Base-by-base conservation (phyloP, 2,797 vertebrate species). In the Chlorospingus flavigularis region DNA sequence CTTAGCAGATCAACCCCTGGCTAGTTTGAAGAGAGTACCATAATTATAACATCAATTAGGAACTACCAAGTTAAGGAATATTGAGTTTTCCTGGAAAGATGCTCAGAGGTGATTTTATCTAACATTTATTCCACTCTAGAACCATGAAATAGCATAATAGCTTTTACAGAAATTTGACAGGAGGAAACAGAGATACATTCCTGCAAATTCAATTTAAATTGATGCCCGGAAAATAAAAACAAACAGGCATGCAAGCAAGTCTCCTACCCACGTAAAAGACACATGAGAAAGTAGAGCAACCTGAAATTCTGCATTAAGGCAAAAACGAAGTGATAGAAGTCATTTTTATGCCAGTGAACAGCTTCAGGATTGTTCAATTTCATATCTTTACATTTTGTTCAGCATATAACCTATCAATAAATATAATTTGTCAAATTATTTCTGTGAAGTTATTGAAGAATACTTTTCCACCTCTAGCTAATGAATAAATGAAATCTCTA, bases 91-190 rank as follows among this genome's bases (percentile, higher is more conserved):
- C 50, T 57, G 45, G 40, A 53, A 88, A 75, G 17, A 9, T 75
- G 28, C 31, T 75, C 3, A 4, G 20, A 50, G 13, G 4, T 65
- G 10, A 70, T 72, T 82, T 76, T 37, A 14, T 35, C 35, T 51
- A 42, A 62, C 2, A 57, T 33, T 66, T 80, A 24, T 47, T 48
- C 30, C 50, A 57, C 8, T 14, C 10, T 62, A 77, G 10, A 61
- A 40, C 4, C 4, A 2, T 57, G 17, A 23, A 91, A 86, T 3
- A 39, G 26, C 0, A 0, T 30, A 77, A 50, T 31, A 43, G 2
- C 10, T 76, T 75, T 51, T 40, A 26, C 10, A 48, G 31, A 73
- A 40, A 48, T 55, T 63, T 60, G 60, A 42, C 18, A 35, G 11
- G 20, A 21, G 9, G 8, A 28, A 58, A 61, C 13, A 47, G 40